Conservation (phyloP, 2,797 vertebrate species). For the Rhinophrynus dorsalis region DNA sequence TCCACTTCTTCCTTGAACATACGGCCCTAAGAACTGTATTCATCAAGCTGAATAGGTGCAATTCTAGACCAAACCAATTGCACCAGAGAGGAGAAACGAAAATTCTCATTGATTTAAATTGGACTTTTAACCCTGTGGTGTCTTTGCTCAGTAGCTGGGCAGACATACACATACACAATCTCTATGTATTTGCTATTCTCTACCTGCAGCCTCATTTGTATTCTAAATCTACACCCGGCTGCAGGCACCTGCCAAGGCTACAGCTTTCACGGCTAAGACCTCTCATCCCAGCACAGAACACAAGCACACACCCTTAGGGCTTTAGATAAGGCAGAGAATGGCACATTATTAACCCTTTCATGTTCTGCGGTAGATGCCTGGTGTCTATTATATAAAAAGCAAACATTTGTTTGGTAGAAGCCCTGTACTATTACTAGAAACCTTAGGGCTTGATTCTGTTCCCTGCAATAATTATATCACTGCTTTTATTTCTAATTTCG, state of each 20-base stretch:
- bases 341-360: background rate
- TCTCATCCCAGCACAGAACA: conserved; percentile 32
- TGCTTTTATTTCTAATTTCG: too few relatives aligned
- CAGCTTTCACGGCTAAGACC: conserved; percentile 13
- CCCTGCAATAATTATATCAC: too few relatives aligned
- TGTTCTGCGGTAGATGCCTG: background rate
- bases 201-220: conserved; percentile 45
- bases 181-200: background rate
- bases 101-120: background rate
- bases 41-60: too few relatives aligned
- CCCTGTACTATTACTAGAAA: too few relatives aligned
- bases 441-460: too few relatives aligned
- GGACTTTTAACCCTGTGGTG: background rate
- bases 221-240: conserved; percentile 23
- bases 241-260: conserved; percentile 38
- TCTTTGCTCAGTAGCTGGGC: background rate
- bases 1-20: too few relatives aligned
- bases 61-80: too few relatives aligned
- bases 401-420: too few relatives aligned
- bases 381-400: background rate
- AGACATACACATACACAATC: too few relatives aligned
- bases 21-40: too few relatives aligned
- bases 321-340: conserved; percentile 1
- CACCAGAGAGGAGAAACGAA: background rate
- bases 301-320: conserved; percentile 24